Evolutionary conservation across 2,888 invertebrate species (phyloP).

Genomic region (Diaprepes abbreviatus): DNA sequence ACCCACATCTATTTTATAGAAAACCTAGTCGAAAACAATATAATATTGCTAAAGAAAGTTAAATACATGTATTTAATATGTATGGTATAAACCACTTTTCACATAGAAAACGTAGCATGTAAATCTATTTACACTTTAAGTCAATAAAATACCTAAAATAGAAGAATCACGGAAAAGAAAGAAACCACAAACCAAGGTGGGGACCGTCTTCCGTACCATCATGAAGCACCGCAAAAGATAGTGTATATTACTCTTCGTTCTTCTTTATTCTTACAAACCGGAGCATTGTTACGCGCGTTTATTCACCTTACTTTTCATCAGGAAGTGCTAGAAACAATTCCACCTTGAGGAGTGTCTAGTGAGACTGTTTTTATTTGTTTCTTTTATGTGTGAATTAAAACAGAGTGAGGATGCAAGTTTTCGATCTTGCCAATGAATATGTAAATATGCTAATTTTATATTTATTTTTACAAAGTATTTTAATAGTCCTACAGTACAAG

Average conservation of each 20-base stretch:
- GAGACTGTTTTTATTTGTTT: constrained; percentile 15
- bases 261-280: constrained; percentile 25
- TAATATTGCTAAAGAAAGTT: no score
- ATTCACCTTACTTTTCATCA: neutral
- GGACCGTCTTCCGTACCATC: constrained; percentile 24
- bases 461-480: no score
- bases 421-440: constrained; percentile 62
- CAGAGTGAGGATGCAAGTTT: constrained; percentile 59
- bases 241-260: constrained; percentile 14
- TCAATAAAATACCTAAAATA: neutral
- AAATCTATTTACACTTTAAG: neutral
- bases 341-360: neutral
- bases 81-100: no score
- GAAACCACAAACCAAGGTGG: constrained; percentile 12
- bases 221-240: constrained; percentile 25
- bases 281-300: neutral
- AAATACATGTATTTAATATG: no score
- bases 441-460: neutral
- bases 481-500: no score
- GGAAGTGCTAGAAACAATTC: neutral
- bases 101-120: no score
- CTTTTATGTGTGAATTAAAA: constrained; percentile 19
- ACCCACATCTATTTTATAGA: no score
- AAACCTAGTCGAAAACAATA: no score
- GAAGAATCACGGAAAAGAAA: neutral